Conservation (phyloP, 2,113 vertebrate species). For the Stigmatopora nigra region DNA sequence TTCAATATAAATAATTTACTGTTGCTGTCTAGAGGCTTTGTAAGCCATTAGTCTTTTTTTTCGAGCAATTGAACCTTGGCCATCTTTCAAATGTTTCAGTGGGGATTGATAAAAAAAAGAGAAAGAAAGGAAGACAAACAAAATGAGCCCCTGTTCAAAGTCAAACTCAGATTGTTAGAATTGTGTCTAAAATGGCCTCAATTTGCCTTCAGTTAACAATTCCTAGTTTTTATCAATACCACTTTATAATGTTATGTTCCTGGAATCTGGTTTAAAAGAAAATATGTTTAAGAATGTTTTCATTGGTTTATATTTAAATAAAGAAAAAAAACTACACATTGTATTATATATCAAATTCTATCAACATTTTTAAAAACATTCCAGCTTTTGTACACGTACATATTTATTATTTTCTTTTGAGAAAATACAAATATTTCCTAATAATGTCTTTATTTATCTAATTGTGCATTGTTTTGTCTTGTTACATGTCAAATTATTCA, state of each 20-base stretch:
- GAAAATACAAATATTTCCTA: too few relatives aligned
- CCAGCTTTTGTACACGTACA: too few relatives aligned
- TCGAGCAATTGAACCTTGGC: constrained; percentile 5
- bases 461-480: too few relatives aligned
- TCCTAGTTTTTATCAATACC: neutral
- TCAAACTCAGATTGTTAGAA: neutral
- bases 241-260: neutral
- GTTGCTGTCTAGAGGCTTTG: neutral
- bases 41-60: constrained; percentile 2
- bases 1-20: constrained; percentile 8
- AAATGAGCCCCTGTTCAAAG: constrained; percentile 3
- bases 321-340: too few relatives aligned
- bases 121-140: neutral
- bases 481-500: too few relatives aligned
- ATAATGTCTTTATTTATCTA: too few relatives aligned
- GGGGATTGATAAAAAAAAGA: constrained; percentile 4
- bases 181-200: neutral
- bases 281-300: neutral
- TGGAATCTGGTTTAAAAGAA: neutral
- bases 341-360: too few relatives aligned
- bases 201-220: neutral
- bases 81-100: constrained; percentile 5
- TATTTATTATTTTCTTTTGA: too few relatives aligned
- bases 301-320: neutral
- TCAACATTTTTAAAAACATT: too few relatives aligned